Percentiles rank a stretch among this genome's conserved stretches.
phyloP scores from a whole-genome alignment of 2,888 invertebrate genomes.

The Laspeyria flexula region DNA sequence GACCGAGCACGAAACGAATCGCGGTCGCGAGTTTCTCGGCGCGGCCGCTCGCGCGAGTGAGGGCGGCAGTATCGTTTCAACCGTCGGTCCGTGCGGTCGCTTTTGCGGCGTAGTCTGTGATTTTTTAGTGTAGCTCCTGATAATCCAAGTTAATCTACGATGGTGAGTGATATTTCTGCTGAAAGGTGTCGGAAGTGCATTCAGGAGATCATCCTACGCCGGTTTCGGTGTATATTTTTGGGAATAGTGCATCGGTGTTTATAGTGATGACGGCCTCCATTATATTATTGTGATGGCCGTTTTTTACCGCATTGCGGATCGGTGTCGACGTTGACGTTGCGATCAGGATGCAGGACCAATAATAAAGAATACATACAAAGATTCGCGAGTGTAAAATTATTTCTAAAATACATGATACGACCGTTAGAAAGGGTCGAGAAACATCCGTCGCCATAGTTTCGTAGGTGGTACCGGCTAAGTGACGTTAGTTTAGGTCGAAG shows the following conservation, averaged over 20 bases:
- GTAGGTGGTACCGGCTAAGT: conserved; percentile 75
- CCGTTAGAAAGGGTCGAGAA: conserved; percentile 63
- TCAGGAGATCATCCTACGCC: conserved; percentile 60
- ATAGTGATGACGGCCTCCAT: conserved; percentile 85
- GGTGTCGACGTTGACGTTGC: conserved; percentile 55
- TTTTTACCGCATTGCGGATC: conserved; percentile 86
- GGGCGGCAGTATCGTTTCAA: conserved; percentile 87
- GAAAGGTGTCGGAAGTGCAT: conserved; percentile 74
- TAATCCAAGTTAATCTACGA: conserved; percentile 87
- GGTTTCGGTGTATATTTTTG: conserved; percentile 74
- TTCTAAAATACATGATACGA: conserved; percentile 44
- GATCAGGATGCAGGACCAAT: conserved; percentile 44
- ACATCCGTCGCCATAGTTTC: conserved; percentile 77
- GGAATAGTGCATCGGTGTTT: conserved; percentile 80
- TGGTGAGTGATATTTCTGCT: conserved; percentile 84
- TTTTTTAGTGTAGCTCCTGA: conserved; percentile 87
- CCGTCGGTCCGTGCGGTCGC: conserved; percentile 85
- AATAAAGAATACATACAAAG: conserved; percentile 34
- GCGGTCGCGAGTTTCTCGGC: conserved; percentile 79
- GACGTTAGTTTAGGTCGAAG: conserved; percentile 64
- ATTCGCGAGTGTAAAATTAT: conserved; percentile 40
- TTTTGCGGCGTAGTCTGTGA: conserved; percentile 86
- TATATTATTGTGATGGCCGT: conserved; percentile 85
- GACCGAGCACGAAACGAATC: conserved; percentile 76
- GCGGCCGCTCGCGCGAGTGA: conserved; percentile 83